Percentiles rank a stretch among this genome's conserved stretches.
phyloP scores from a whole-genome alignment of 2,888 invertebrate species.

The Tachina fera region DNA sequence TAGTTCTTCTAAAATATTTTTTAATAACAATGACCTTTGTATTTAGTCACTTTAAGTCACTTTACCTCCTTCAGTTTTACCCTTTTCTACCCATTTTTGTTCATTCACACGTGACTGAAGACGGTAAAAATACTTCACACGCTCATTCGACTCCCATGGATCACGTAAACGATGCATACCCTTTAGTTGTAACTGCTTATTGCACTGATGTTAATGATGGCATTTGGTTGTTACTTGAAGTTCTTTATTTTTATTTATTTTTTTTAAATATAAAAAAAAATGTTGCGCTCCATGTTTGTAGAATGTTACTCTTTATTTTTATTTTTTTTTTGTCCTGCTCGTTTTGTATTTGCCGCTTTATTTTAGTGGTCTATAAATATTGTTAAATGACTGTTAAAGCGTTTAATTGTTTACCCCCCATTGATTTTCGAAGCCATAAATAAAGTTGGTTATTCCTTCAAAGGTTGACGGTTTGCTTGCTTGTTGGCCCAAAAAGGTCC shows the following conservation, averaged over 20 bases:
- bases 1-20: too few relatives aligned
- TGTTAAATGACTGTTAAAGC: conserved; percentile 72
- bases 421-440: conserved; percentile 68
- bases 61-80: neutral
- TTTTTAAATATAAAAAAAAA: neutral
- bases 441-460: conserved; percentile 59
- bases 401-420: conserved; percentile 72
- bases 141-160: neutral
- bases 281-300: conserved; percentile 52
- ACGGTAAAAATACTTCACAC: too few relatives aligned
- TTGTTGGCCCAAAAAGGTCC: conserved; percentile 49
- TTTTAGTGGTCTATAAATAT: conserved; percentile 71
- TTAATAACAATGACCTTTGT: too few relatives aligned
- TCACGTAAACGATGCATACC: neutral
- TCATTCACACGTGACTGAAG: neutral
- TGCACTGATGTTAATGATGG: conserved; percentile 31
- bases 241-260: neutral
- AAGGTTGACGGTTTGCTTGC: conserved; percentile 29
- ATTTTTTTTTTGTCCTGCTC: conserved; percentile 1
- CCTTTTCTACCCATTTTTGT: neutral
- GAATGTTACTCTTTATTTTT: conserved; percentile 10
- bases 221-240: conserved; percentile 25
- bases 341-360: conserved; percentile 56
- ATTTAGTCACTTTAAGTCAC: too few relatives aligned
- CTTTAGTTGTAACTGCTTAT: conserved; percentile 3